Conservation (phyloP, 2,888 invertebrate genomes). For the Abrostola tripartita region DNA sequence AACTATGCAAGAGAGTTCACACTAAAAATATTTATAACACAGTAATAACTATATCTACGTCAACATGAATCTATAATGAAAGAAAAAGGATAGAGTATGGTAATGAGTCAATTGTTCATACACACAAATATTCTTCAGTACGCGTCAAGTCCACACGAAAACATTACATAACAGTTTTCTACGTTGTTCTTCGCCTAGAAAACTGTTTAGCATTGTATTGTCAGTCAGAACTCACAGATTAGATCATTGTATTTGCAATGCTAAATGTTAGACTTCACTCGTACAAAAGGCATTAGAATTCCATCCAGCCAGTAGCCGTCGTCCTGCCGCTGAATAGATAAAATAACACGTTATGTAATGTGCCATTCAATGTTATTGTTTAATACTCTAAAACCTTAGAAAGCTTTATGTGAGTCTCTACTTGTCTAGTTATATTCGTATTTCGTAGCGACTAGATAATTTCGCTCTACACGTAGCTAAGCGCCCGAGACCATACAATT, state of each 20-base stretch:
- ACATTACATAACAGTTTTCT: conserved; percentile 49
- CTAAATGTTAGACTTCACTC: conserved; percentile 63
- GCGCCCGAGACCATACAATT: not conserved
- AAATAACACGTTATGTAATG: conserved; percentile 65
- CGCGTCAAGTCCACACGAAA: conserved; percentile 33
- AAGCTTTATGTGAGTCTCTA: conserved; percentile 8
- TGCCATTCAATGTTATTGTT: conserved; percentile 45
- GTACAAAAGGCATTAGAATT: conserved; percentile 72
- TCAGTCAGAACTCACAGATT: conserved; percentile 59
- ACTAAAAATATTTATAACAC: not conserved
- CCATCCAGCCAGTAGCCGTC: conserved; percentile 65
- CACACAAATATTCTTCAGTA: conserved; percentile 19
- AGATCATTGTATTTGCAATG: conserved; percentile 68
- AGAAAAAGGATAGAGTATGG: no score
- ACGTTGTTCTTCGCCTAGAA: conserved; percentile 50
- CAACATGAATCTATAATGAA: no score
- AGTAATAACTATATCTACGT: no score
- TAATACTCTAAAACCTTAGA: conserved; percentile 42
- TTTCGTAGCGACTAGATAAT: not conserved
- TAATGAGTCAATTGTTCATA: conserved; percentile 1
- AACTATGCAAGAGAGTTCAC: not conserved
- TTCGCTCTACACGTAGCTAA: not conserved
- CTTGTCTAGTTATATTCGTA: not conserved
- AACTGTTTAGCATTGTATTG: conserved; percentile 55
- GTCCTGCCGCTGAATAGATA: conserved; percentile 69